Evolutionary conservation across 2,888 invertebrate genomes (phyloP), one percentile per base, ranked within the genome.

Genomic region (Tortrix viridana): DNA sequence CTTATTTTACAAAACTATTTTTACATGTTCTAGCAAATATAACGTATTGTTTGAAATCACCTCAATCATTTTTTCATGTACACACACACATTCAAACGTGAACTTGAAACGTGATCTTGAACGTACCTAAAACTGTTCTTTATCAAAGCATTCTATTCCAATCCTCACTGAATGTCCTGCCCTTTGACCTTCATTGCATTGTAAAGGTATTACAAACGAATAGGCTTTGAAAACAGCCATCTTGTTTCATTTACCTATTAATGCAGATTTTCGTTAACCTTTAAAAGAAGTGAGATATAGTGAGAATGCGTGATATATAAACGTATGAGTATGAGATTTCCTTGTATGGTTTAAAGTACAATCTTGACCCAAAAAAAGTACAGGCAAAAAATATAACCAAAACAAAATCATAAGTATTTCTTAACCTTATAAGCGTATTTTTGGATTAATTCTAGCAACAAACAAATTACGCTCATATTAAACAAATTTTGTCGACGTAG

Each of bases 401-500:
- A 37, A 41, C 1, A 5, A n/a, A 41, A n/a, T 38, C 32, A 32
- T 1, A 14, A 14, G 14, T n/a, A 14, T 38, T 38, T 38, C 5
- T n/a, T 16, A n/a, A 41, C 14, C 2, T 5, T 16, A 2, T 41
- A 41, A 44, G 12, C 44, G 23, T 41, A 38, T 9, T 38, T 20
- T 20, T 19, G 9, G 9, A 16, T 22, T 9, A 18, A 14, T 53
- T 4, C 38, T 3, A n/a, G 22, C 49, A 49, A 62, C 56, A 62
- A 62, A 52, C 46, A 41, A 44, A 62, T 57, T 41, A 57, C 38
- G 46, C 44, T 44, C 46, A 62, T 50, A 50, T 50, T 50, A 50
- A 50, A 49, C 37, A 55, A 41, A 22, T 55, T 55, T 55, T 22
- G 44, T 18, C 61, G 44, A 26, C 22, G 37, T 23, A 37, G 55